Percentiles rank a stretch among this genome's conserved stretches.
Conservation (phyloP, 2,797 vertebrate genomes). For the Xenentodon cancila region DNA sequence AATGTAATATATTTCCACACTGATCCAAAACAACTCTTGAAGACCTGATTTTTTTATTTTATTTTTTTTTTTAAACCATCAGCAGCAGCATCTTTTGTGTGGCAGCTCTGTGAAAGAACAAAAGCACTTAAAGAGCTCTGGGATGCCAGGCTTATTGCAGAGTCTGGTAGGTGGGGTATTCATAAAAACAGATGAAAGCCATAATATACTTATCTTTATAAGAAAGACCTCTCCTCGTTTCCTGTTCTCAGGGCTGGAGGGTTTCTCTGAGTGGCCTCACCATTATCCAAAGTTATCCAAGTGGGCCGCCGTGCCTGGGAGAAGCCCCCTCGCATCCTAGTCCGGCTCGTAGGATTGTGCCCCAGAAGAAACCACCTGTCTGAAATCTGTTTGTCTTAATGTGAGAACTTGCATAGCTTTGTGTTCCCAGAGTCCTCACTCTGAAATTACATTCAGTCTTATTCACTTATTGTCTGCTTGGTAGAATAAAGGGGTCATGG, state of each 20-base stretch:
- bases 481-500: background rate
- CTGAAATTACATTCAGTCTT: slow-evolving; percentile 41
- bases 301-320: slow-evolving; percentile 56
- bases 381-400: slow-evolving; percentile 55
- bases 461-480: slow-evolving; percentile 16
- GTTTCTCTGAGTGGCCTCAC: slow-evolving; percentile 69
- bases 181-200: slow-evolving; percentile 66
- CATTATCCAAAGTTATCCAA: slow-evolving; percentile 61
- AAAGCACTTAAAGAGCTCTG: slow-evolving; percentile 45
- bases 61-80: background rate
- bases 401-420: slow-evolving; percentile 63
- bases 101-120: slow-evolving; percentile 20
- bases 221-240: slow-evolving; percentile 50
- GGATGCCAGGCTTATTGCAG: slow-evolving; percentile 18
- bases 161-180: slow-evolving; percentile 54
- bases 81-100: slow-evolving; percentile 16
- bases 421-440: slow-evolving; percentile 60
- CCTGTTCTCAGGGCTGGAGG: slow-evolving; percentile 70
- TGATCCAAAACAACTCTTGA: slow-evolving; percentile 28
- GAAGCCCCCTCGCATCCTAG: slow-evolving; percentile 34
- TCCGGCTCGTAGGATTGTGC: slow-evolving; percentile 51
- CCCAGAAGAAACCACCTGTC: slow-evolving; percentile 59
- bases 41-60: slow-evolving; percentile 5
- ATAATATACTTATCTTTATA: slow-evolving; percentile 50
- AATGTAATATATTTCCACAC: slow-evolving; percentile 1